Evolutionary conservation across 2,888 invertebrate species (phyloP), one percentile per base, ranked within the genome.

Genomic region (Mimas tiliae): DNA sequence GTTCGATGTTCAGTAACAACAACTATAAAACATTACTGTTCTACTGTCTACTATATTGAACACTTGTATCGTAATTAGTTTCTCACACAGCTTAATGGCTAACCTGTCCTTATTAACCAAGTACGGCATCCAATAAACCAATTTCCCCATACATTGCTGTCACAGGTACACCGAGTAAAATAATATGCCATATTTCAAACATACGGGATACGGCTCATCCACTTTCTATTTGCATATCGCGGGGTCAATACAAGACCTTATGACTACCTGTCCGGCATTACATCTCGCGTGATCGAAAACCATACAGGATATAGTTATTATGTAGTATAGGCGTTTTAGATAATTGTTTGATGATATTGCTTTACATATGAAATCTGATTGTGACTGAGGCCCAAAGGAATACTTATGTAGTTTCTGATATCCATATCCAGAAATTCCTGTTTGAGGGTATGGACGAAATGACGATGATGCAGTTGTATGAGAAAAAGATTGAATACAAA

Each of bases 221-320:
- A 62, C 83, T 83, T 82, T 83, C 83, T 82, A 83, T 82, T 79
- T 79, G 75, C 74, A 77, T 77, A 79, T 73, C 74, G 63, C 69
- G 69, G 71, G 83, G 82, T 82, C 82, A 79, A 66, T 69, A 50
- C 65, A 64, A 73, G 77, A 77, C 80, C 79, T 64, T 63, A 79
- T 74, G 82, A 81, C 82, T 83, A 80, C 81, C 77, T 81, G 82
- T 82, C 76, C 63, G 33, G 45, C 34, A 34, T 48, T 65, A 48
- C 11, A 34, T 66, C 53, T 52, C 33, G 63, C 52, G 58, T 58
- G 58, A 58, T 58, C 42, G 42, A 58, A 19, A 42, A 38, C 21
- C 42, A 42, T 58, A n/a, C 42, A 19, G 38, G 55, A 58, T 58
- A 58, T 58, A 58, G 58, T 58, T 58, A 58, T 19, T n/a, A n/a